Base-by-base conservation (phyloP, 2,888 invertebrate genomes). In the Megaustenia siamemsis region DNA sequence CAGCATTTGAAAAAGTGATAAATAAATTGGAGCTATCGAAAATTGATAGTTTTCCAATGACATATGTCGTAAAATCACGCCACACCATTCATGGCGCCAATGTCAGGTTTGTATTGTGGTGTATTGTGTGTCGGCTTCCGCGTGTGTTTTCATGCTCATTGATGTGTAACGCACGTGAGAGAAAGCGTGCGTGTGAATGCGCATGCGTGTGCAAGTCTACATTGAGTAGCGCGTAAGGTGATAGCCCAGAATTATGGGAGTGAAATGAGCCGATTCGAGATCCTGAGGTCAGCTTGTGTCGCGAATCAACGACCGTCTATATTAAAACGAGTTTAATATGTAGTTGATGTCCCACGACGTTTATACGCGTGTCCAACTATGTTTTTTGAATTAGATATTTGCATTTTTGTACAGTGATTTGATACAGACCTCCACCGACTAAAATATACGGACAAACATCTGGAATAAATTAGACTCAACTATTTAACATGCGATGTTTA, bases 81-180 rank as follows among this genome's bases (percentile, higher is more conserved):
- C 73, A 32, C 15, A 32, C 49, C 6, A 15, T 32, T 32, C 45
- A 28, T 4, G n/a, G 18, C 21, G 15, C 43, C 49, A 28, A n/a
- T 28, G 32, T 49, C 35, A 12, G 49, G 32, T 28, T 45, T 28
- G 49, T 49, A 49, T 73, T 49, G 2, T 28, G 49, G 5, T 21
- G 8, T 3, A 73, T 73, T 73, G 73, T 73, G 69, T 24, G 18
- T 6, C 18, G 45, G 28, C 35, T 73, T 49, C 73, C 49, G 32
- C 49, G 45, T 32, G 45, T 73, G 49, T 32, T 73, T 73, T 49
- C 49, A 43, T 49, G 49, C 49, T 49, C 49, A 32, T 18, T 73
- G 49, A 49, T 49, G 73, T 49, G 78, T 81, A 49, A 69, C 75
- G 75, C 66, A 63, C 73, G 75, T 79, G 84, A 63, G 84, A 75